These are phyloP conservation scores for Hydriomena furcata DNA, from an alignment of 2,888 invertebrate species.

Conservation along the genomic window DNA sequence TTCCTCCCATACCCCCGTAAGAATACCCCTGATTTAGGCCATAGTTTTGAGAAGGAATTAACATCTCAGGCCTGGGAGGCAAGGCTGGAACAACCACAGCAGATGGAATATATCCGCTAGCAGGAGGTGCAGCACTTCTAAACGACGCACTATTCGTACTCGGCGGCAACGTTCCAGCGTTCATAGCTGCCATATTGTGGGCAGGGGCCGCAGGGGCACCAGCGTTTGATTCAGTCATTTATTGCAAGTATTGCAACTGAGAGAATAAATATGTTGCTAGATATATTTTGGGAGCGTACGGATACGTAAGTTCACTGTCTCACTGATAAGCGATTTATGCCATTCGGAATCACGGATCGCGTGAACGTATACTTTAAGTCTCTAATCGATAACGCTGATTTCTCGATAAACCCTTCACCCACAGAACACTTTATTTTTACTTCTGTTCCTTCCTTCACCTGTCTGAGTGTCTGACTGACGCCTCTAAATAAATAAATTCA, in stretches of 20 bases:
- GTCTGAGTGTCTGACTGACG: too few relatives aligned
- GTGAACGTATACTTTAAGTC: too few relatives aligned
- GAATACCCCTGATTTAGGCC: slow-evolving; percentile 48
- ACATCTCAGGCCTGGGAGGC: slow-evolving; percentile 65
- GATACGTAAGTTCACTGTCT: slow-evolving; percentile 40
- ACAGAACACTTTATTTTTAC: too few relatives aligned
- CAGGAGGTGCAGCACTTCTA: slow-evolving; percentile 53
- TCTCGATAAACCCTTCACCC: slow-evolving; percentile 13
- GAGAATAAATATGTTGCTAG: slow-evolving; percentile 36
- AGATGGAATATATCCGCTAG: neutral
- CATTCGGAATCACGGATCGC: slow-evolving; percentile 30
- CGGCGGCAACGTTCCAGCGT: slow-evolving; percentile 44
- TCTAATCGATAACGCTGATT: neutral
- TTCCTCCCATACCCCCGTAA: slow-evolving; percentile 44
- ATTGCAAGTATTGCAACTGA: slow-evolving; percentile 23
- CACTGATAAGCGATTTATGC: slow-evolving; percentile 44
- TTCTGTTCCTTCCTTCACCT: too few relatives aligned
- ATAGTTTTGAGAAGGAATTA: slow-evolving; percentile 51
- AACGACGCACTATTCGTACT: slow-evolving; percentile 46
- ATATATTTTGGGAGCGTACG: slow-evolving; percentile 27
- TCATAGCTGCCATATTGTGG: too few relatives aligned
- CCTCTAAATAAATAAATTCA: too few relatives aligned
- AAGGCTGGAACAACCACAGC: slow-evolving; percentile 43
- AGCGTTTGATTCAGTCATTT: slow-evolving; percentile 65
- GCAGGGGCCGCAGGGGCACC: slow-evolving; percentile 54